phyloP scores from a whole-genome alignment of 2,888 invertebrate genomes.

The Harpalus rubripes region DNA sequence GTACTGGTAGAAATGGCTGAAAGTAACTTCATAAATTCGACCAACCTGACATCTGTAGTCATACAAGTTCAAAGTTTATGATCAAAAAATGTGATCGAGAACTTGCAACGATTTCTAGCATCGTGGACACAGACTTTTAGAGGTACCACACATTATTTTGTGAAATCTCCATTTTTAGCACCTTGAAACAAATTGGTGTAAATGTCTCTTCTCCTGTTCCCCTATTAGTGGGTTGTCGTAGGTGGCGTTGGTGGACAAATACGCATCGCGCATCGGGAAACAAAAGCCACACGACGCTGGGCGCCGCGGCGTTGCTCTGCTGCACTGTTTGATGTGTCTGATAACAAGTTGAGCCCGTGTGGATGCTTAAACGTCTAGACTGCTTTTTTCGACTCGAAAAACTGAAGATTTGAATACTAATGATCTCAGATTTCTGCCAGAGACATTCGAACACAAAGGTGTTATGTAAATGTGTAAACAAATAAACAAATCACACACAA shows the following conservation, averaged over 20 bases:
- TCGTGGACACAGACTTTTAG: too few species aligned
- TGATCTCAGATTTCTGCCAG: constrained; percentile 40
- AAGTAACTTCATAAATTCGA: too few species aligned
- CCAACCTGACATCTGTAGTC: too few species aligned
- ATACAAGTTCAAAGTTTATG: too few species aligned
- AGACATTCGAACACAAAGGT: constrained; percentile 40
- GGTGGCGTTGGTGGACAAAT: constrained; percentile 49
- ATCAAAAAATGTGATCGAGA: too few species aligned
- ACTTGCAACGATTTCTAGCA: too few species aligned
- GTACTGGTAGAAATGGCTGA: too few species aligned
- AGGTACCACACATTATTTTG: too few species aligned
- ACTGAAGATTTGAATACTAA: constrained; percentile 58
- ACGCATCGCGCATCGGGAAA: constrained; percentile 52
- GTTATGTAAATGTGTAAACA: constrained; percentile 46
- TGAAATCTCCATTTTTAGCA: too few species aligned
- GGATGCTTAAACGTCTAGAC: constrained; percentile 58
- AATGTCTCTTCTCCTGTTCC: background rate
- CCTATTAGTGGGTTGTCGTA: constrained; percentile 4
- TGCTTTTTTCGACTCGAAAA: constrained; percentile 51
- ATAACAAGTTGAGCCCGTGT: constrained; percentile 55
- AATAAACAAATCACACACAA: constrained; percentile 6
- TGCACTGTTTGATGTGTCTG: constrained; percentile 52
- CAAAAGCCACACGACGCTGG: constrained; percentile 50
- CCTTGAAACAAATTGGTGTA: too few species aligned
- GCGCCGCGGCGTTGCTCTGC: background rate